Conservation (phyloP, 2,113 vertebrate species). For the Choloepus hoffmanni region DNA sequence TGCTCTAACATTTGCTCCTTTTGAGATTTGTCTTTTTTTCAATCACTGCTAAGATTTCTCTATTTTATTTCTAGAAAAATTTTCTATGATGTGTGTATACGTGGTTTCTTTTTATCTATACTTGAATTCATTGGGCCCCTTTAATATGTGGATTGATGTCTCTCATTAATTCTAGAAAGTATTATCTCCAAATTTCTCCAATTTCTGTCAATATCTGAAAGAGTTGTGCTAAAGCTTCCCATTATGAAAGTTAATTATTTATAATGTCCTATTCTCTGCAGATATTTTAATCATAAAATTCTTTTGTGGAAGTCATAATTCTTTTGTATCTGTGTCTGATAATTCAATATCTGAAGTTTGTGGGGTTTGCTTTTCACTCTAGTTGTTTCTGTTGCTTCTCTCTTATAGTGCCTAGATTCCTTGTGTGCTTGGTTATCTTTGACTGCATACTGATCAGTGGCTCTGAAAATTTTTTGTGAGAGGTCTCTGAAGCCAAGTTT, state of each 20-base stretch:
- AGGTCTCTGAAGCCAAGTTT: not conserved
- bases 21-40: too few species aligned
- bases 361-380: not conserved
- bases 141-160: too few species aligned
- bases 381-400: not conserved
- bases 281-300: not conserved
- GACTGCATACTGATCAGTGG: not conserved
- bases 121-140: too few species aligned
- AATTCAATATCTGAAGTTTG: not conserved
- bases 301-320: not conserved
- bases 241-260: not conserved
- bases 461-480: slow-evolving; percentile 9
- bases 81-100: too few species aligned
- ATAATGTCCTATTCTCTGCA: not conserved
- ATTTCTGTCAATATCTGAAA: too few species aligned
- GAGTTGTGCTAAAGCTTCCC: too few species aligned
- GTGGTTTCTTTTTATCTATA: too few species aligned
- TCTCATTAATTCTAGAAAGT: too few species aligned
- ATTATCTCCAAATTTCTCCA: too few species aligned
- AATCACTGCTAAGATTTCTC: too few species aligned
- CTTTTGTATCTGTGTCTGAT: not conserved
- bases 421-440: not conserved
- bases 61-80: too few species aligned
- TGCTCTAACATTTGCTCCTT: too few species aligned
- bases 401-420: not conserved